Conservation (phyloP, 2,888 invertebrate genomes). For the Molorchus minor region DNA sequence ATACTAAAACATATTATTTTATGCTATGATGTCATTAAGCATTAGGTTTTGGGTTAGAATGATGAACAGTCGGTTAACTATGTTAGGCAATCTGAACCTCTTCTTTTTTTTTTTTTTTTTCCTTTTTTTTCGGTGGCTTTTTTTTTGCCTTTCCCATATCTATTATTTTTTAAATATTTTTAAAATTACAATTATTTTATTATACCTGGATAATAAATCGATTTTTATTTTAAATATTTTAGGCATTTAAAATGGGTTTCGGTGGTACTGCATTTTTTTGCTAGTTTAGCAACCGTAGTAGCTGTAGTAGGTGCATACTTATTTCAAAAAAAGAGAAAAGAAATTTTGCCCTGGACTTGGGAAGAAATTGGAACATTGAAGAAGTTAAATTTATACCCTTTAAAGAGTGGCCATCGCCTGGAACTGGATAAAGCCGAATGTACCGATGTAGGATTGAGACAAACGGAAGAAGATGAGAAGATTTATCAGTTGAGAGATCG, state of each 20-base stretch:
- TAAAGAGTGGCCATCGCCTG: conserved; percentile 59
- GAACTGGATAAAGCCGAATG: conserved; percentile 54
- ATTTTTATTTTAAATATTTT: too few species aligned
- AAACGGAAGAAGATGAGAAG: conserved; percentile 45
- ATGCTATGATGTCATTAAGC: too few species aligned
- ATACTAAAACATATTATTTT: too few species aligned
- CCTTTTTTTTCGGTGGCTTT: too few species aligned
- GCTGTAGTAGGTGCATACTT: conserved; percentile 25
- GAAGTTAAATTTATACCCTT: conserved; percentile 57
- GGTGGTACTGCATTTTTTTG: conserved; percentile 38
- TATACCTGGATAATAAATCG: too few species aligned
- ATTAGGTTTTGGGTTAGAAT: too few species aligned
- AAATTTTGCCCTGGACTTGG: conserved; percentile 55
- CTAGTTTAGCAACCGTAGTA: conserved; percentile 33
- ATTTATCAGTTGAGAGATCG: conserved; percentile 53
- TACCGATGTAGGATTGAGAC: conserved; percentile 54
- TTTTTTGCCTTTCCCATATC: too few species aligned
- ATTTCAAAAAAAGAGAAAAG: conserved; percentile 38
- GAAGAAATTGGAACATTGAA: conserved; percentile 54
- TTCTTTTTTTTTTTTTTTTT: too few species aligned
- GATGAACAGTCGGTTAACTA: too few species aligned
- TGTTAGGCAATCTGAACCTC: too few species aligned
- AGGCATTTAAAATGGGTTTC: conserved; percentile 40
- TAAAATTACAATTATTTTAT: too few species aligned
- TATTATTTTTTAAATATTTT: too few species aligned